Conservation (phyloP, 2,797 vertebrate species). For the Cryptoprocta ferox region DNA sequence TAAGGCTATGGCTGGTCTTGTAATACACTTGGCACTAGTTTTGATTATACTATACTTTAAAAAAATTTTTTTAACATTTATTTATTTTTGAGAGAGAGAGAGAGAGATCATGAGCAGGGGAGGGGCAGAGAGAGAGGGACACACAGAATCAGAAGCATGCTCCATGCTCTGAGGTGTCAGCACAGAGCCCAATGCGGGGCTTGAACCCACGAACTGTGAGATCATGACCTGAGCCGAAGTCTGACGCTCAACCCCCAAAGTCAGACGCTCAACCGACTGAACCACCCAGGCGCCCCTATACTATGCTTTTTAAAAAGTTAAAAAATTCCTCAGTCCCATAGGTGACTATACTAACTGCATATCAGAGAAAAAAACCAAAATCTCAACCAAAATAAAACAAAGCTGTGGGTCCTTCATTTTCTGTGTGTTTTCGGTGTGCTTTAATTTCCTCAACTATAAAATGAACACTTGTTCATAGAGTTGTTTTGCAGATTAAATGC, state of each 20-base stretch:
- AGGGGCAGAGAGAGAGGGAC: no score
- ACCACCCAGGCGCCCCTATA: no score
- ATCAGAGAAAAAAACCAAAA: not conserved
- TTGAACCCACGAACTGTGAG: no score
- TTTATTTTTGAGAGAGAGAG: no score
- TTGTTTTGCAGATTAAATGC: not conserved
- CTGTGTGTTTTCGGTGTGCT: not conserved
- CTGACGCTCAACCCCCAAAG: no score
- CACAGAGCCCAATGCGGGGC: no score
- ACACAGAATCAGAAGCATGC: no score
- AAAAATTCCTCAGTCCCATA: not conserved
- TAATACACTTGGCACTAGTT: not conserved
- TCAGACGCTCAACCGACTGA: no score
- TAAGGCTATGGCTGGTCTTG: not conserved
- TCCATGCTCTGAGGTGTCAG: no score
- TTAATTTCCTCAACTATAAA: not conserved
- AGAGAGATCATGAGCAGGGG: no score
- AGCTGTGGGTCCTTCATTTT: not conserved
- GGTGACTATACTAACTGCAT: not conserved
- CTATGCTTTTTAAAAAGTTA: not conserved
- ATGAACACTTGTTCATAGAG: not conserved
- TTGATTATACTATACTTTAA: not conserved
- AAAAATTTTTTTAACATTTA: no score
- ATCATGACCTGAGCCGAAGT: no score
- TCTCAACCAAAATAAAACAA: not conserved